phyloP scores from a whole-genome alignment of 2,888 invertebrate species.

The Microctonus brassicae region DNA sequence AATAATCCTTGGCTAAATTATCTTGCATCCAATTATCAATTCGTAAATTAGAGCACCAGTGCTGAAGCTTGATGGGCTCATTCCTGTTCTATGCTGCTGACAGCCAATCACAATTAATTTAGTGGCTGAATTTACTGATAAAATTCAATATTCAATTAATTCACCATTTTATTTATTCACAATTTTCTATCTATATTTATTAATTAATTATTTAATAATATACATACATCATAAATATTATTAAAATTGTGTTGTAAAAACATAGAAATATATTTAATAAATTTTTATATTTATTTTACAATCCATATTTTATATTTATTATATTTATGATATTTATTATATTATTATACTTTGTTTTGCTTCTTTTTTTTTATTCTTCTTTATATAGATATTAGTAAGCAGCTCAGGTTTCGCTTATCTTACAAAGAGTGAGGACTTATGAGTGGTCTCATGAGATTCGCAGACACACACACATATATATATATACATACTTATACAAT shows the following conservation, averaged over 20 bases:
- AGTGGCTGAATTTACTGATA: background rate
- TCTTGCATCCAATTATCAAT: slow-evolving; percentile 21
- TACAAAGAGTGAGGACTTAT: slow-evolving; percentile 47
- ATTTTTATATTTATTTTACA: background rate
- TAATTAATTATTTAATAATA: too few relatives aligned
- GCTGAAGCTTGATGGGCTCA: background rate
- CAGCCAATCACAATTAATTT: background rate
- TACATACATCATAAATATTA: too few relatives aligned
- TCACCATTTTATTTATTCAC: background rate
- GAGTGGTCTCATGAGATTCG: slow-evolving; percentile 50
- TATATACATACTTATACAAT: background rate
- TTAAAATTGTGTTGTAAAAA: background rate
- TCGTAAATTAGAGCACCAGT: slow-evolving; percentile 7
- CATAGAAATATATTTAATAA: background rate
- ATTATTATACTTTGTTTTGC: background rate
- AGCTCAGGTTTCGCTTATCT: slow-evolving; percentile 54
- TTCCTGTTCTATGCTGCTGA: background rate
- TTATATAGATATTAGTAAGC: slow-evolving; percentile 15
- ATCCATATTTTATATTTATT: slow-evolving; percentile 35
- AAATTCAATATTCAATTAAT: background rate
- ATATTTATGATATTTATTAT: slow-evolving; percentile 28
- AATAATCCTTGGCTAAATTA: slow-evolving; percentile 31
- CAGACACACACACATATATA: background rate
- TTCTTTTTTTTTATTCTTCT: background rate
- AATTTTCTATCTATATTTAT: background rate